phyloP scores from a whole-genome alignment of 92 coral and sea anemone species.

The Ricordea florida region DNA sequence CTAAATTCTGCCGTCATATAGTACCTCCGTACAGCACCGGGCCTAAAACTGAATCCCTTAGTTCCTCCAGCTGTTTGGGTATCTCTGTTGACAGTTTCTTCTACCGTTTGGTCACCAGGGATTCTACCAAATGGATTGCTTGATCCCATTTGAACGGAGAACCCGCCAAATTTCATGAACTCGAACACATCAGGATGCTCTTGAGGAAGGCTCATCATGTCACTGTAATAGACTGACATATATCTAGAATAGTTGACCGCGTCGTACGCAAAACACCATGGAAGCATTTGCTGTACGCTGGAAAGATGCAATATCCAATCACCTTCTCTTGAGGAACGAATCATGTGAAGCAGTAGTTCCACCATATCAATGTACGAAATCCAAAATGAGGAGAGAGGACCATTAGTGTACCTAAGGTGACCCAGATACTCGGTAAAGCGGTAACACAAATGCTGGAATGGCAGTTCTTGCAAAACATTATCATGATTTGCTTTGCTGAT shows the following conservation, averaged over 20 bases:
- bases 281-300: slow-evolving; percentile 55
- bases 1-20: slow-evolving; percentile 38
- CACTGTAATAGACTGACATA: slow-evolving; percentile 16
- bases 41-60: slow-evolving; percentile 37
- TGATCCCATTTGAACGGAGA: slow-evolving; percentile 40
- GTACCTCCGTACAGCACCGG: slow-evolving; percentile 15
- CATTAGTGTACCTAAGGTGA: slow-evolving; percentile 21
- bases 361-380: slow-evolving; percentile 57
- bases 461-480: neutral
- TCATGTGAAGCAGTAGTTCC: slow-evolving; percentile 39
- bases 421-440: slow-evolving; percentile 8
- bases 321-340: slow-evolving; percentile 49
- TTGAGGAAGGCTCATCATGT: slow-evolving; percentile 30
- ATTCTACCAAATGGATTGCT: slow-evolving; percentile 38
- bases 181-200: slow-evolving; percentile 33
- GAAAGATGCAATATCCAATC: slow-evolving; percentile 55
- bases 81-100: slow-evolving; percentile 36
- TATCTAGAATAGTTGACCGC: slow-evolving; percentile 44
- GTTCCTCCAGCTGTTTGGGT: slow-evolving; percentile 48
- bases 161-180: slow-evolving; percentile 30
- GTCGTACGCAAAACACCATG: slow-evolving; percentile 65
- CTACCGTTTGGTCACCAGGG: slow-evolving; percentile 30
- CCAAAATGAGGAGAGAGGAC: slow-evolving; percentile 43
- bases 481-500: neutral
- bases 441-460: neutral